phyloP scores from a whole-genome alignment of 2,113 vertebrate species.

The Papio anubis region DNA sequence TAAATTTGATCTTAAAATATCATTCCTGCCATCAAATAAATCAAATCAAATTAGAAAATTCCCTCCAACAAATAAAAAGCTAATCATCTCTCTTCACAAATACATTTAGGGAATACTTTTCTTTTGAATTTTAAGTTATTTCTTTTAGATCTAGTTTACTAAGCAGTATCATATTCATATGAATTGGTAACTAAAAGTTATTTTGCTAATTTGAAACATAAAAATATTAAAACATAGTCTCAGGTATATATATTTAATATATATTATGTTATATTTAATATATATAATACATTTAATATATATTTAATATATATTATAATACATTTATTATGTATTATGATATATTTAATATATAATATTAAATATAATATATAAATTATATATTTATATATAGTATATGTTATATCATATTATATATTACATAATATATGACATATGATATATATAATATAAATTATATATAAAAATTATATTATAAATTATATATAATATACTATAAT shows the following conservation, averaged over 20 bases:
- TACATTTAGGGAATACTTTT: background rate
- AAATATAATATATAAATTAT: no score
- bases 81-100: background rate
- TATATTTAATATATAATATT: no score
- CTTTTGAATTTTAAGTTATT: conserved; percentile 4
- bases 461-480: no score
- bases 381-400: no score
- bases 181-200: conserved; percentile 34
- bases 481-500: no score
- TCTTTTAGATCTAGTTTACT: conserved; percentile 27
- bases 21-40: background rate
- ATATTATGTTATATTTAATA: no score
- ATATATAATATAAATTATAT: no score
- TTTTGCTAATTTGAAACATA: conserved; percentile 14
- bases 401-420: no score
- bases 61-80: background rate
- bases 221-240: conserved; percentile 19
- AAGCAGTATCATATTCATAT: background rate
- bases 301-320: no score
- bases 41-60: background rate
- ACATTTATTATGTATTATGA: no score
- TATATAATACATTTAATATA: no score
- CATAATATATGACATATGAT: no score
- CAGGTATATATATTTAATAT: background rate
- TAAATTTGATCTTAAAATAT: conserved; percentile 30